These are phyloP conservation scores for Thera britannica DNA, from an alignment of 2,888 invertebrate genomes.

Conservation along the genomic window DNA sequence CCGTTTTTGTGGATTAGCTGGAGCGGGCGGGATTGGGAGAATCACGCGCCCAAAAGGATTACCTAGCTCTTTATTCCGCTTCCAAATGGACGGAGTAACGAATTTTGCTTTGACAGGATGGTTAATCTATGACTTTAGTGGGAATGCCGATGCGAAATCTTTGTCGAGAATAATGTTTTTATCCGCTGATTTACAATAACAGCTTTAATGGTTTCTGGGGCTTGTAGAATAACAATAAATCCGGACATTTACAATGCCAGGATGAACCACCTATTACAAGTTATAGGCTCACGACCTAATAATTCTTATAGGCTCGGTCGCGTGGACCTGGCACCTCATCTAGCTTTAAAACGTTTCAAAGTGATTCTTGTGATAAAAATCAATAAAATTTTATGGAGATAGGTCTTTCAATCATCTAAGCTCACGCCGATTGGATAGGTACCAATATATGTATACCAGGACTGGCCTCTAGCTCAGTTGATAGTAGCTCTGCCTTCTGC, in stretches of 20 bases:
- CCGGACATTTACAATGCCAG: background rate
- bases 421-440: no score
- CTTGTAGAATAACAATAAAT: background rate
- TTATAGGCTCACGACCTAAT: no score
- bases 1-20: constrained; percentile 47
- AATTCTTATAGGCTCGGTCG: no score
- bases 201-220: background rate
- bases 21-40: constrained; percentile 38
- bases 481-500: no score
- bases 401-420: no score
- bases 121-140: constrained; percentile 30
- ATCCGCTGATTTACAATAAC: constrained; percentile 5
- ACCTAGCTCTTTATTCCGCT: constrained; percentile 42
- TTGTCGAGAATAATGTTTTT: constrained; percentile 4
- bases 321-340: no score
- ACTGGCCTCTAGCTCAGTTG: no score
- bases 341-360: no score
- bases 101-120: constrained; percentile 45
- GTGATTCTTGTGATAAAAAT: no score
- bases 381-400: no score
- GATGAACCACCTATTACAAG: no score
- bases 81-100: constrained; percentile 44
- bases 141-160: constrained; percentile 7
- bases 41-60: constrained; percentile 45
- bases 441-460: no score